Conservation (phyloP, 2,797 vertebrate genomes). For the Channallabes apus region DNA sequence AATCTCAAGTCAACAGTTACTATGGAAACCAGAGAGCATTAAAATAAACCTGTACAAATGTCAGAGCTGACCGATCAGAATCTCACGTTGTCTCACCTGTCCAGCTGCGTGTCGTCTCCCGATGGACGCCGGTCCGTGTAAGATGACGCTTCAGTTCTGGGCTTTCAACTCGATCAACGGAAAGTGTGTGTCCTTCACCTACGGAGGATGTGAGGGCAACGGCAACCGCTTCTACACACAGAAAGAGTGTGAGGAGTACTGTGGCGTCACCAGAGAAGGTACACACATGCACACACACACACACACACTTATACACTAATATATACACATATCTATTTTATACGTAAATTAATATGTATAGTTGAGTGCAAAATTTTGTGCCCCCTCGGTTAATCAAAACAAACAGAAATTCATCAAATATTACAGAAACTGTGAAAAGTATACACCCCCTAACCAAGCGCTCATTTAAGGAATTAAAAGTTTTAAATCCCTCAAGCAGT, state of each 20-base stretch:
- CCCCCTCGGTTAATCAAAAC: not conserved
- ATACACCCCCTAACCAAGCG: not conserved
- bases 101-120: slow-evolving; percentile 87
- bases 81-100: not conserved
- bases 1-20: no score
- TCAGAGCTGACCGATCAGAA: not conserved
- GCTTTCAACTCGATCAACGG: slow-evolving; percentile 78
- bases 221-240: slow-evolving; percentile 93
- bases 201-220: slow-evolving; percentile 82
- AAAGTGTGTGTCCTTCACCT: slow-evolving; percentile 78
- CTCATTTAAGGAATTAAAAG: not conserved
- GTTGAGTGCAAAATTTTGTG: not conserved
- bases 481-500: not conserved
- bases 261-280: slow-evolving; percentile 79
- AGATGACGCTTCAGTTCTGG: slow-evolving; percentile 67
- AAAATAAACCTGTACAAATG: not conserved
- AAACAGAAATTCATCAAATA: not conserved
- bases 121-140: slow-evolving; percentile 73
- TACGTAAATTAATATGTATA: not conserved
- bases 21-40: not conserved
- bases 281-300: slow-evolving; percentile 48
- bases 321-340: not conserved
- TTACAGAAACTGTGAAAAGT: not conserved
- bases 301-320: not conserved
- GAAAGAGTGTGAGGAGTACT: slow-evolving; percentile 94